phyloP scores from a whole-genome alignment of 2,113 vertebrate species.

The Nesogale talazaci region DNA sequence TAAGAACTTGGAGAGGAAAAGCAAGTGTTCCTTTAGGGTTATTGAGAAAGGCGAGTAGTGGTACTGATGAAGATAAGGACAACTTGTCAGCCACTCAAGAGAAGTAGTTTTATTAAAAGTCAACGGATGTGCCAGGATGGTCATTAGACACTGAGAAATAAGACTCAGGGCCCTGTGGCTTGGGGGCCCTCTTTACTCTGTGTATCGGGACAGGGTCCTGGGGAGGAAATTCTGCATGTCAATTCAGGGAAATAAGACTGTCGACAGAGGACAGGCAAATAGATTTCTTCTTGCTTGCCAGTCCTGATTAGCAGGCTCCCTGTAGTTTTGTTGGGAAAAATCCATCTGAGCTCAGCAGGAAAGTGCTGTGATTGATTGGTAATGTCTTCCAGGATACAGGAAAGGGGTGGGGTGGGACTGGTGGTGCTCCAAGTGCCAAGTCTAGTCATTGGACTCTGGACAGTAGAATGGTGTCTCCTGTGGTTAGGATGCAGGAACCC shows the following conservation, averaged over 20 bases:
- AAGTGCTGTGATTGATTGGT: conserved; percentile 63
- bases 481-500: background rate
- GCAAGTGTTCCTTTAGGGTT: background rate
- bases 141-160: background rate
- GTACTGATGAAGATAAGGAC: background rate
- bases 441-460: background rate
- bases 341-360: conserved; percentile 59
- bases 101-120: conserved; percentile 45
- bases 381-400: conserved; percentile 54
- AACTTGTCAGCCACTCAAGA: background rate
- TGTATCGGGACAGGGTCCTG: background rate
- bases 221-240: background rate
- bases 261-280: conserved; percentile 7
- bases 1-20: conserved; percentile 14
- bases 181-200: background rate
- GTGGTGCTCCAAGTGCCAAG: background rate
- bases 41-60: conserved; percentile 21
- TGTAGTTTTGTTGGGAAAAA: conserved; percentile 54
- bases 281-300: conserved; percentile 50
- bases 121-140: background rate
- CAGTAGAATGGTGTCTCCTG: background rate
- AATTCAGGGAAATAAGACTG: conserved; percentile 42
- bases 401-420: background rate
- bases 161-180: background rate
- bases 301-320: conserved; percentile 60